Evolutionary conservation across 2,888 invertebrate genomes (phyloP).

Genomic region (Lapara coniferarum): DNA sequence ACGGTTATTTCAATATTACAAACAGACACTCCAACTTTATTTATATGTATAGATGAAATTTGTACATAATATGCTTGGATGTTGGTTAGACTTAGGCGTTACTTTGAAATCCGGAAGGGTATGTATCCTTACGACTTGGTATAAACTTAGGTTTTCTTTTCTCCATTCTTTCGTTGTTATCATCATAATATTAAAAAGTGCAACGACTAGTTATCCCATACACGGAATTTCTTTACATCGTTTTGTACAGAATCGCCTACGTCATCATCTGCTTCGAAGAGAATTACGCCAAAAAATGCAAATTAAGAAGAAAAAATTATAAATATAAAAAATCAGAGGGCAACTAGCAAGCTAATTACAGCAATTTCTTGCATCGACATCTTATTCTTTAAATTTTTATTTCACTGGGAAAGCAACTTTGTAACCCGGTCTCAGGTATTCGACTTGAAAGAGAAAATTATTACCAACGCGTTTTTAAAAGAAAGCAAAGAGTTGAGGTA

Average conservation of each 20-base stretch:
- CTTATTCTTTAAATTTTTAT: constrained; percentile 34
- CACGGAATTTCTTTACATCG: too few species aligned
- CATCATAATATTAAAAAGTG: too few species aligned
- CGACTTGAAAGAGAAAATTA: constrained; percentile 34
- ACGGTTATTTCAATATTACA: too few species aligned
- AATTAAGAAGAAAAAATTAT: neutral
- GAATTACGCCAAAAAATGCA: neutral
- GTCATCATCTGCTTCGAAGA: neutral
- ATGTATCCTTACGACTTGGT: too few species aligned
- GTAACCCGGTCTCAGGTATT: constrained; percentile 38
- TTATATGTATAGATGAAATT: too few species aligned
- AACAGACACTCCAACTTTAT: too few species aligned
- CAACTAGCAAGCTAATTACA: constrained; percentile 41
- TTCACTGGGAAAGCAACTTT: constrained; percentile 40
- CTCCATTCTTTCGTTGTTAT: too few species aligned
- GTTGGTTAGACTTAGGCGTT: too few species aligned
- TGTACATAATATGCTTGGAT: too few species aligned
- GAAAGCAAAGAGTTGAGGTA: constrained; percentile 27
- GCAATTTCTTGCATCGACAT: constrained; percentile 39
- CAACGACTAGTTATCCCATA: too few species aligned
- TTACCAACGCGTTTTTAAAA: constrained; percentile 3
- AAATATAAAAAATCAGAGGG: constrained; percentile 27
- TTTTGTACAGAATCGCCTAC: neutral
- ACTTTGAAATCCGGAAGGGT: too few species aligned
- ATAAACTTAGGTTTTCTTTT: too few species aligned